A percentile compares a stretch with the other conserved stretches of the same genome.
These are phyloP conservation scores for Gobionotothen gibberifrons DNA, from an alignment of 2,797 vertebrate species.

Conservation along the genomic window DNA sequence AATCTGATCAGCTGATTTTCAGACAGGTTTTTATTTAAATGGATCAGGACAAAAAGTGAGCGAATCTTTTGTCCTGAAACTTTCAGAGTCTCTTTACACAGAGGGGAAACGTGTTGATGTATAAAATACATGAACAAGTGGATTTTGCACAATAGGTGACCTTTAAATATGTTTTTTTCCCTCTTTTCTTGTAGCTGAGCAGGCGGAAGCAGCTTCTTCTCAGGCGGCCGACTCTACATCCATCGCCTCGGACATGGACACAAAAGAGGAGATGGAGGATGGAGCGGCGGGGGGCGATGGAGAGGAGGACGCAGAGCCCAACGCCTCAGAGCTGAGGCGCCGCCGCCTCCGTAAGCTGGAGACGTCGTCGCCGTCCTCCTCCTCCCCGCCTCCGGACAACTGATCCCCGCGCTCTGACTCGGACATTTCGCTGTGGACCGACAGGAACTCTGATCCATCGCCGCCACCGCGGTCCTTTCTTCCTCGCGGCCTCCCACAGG, in stretches of 20 bases:
- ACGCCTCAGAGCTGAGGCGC: slow-evolving; percentile 88
- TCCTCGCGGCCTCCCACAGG: slow-evolving; percentile 51
- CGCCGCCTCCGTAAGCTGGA: slow-evolving; percentile 93
- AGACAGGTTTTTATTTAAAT: too few relatives aligned
- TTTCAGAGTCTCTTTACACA: too few relatives aligned
- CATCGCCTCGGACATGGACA: slow-evolving; percentile 63
- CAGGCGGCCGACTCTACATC: slow-evolving; percentile 73
- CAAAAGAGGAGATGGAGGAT: slow-evolving; percentile 62
- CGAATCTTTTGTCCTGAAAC: too few relatives aligned
- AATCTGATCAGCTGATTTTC: too few relatives aligned
- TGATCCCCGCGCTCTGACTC: slow-evolving; percentile 69
- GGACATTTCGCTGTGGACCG: slow-evolving; percentile 56
- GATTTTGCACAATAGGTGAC: too few relatives aligned
- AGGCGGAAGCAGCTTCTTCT: slow-evolving; percentile 63
- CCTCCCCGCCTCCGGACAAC: slow-evolving; percentile 79
- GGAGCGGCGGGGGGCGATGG: slow-evolving; percentile 55
- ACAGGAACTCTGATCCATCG: slow-evolving; percentile 39
- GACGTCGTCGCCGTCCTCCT: slow-evolving; percentile 62
- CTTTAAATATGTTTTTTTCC: not conserved
- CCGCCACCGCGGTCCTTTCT: slow-evolving; percentile 39
- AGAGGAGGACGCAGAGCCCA: slow-evolving; percentile 85
- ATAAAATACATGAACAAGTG: too few relatives aligned
- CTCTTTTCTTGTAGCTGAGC: slow-evolving; percentile 47
- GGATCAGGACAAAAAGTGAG: too few relatives aligned
- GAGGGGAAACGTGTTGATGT: too few relatives aligned